Percentiles rank a stretch among this genome's conserved stretches.
These are phyloP conservation scores for Talpa occidentalis DNA, from an alignment of 2,113 vertebrate genomes.

Conservation along the genomic window DNA sequence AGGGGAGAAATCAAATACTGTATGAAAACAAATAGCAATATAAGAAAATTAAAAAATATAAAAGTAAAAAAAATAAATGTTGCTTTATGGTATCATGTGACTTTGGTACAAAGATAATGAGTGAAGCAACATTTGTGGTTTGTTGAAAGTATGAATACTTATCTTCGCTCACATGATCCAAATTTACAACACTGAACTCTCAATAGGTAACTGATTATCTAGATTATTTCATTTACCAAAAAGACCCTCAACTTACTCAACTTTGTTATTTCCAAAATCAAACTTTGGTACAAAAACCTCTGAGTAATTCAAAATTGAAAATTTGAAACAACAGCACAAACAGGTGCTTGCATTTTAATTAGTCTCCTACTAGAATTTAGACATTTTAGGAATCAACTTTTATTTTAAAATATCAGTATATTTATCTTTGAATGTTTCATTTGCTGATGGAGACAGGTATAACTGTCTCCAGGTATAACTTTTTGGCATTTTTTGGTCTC, in stretches of 20 bases:
- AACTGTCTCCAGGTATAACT: too few species aligned
- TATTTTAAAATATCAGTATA: neutral
- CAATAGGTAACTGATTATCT: constrained; percentile 15
- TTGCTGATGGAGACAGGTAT: neutral
- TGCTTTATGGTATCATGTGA: neutral
- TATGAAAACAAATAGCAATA: too few species aligned
- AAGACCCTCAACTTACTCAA: neutral
- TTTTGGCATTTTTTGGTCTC: neutral
- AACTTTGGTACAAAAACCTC: neutral
- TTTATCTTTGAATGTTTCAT: neutral
- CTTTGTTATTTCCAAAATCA: constrained; percentile 33
- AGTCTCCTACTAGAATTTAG: neutral
- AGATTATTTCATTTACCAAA: constrained; percentile 2
- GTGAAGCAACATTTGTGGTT: constrained; percentile 67
- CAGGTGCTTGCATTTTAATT: neutral
- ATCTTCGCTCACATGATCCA: neutral
- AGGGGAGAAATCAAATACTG: too few species aligned
- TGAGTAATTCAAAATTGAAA: constrained; percentile 17
- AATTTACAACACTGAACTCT: constrained; percentile 48
- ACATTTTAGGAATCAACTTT: neutral
- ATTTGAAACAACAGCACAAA: neutral
- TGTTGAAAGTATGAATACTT: constrained; percentile 31
- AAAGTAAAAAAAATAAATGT: too few species aligned
- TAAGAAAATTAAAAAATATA: too few species aligned
- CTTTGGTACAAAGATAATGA: constrained; percentile 68